Base-by-base conservation (phyloP, 92 coral and sea anemone species). In the Parazoanthus darwini region DNA sequence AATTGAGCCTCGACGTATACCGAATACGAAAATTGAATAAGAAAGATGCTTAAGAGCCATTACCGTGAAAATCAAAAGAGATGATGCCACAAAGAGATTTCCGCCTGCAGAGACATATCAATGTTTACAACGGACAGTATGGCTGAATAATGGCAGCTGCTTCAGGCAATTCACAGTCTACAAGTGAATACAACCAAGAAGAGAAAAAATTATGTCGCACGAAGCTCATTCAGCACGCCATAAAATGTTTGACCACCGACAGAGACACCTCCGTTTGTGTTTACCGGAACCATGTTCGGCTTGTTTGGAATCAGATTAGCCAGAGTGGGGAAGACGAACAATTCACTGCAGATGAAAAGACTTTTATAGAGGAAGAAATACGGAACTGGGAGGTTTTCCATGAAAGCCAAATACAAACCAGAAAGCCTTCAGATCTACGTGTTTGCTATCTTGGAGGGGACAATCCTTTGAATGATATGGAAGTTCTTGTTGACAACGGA, bases 381-480 rank as follows among this genome's bases (percentile, higher is more conserved):
- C 0, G 10, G 43, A 15, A 73, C 22, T 90, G 92, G 92, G 80
- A 86, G 26, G 2, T 0, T 22, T 86, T 86, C n/a, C 85, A 81
- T 35, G 85, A 86, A 33, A 86, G 80, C 80, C 56, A 74, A 25
- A 7, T 81, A 10, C 88, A 86, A 50, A 59, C 33, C 29, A 90
- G 59, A 81, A 86, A 43, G 43, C 86, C 93, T 4, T 79, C 84
- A 68, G 88, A 88, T 15, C 87, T 91, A 3, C 87, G 79, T 18
- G 93, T 91, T 7, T 91, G 91, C 36, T 89, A 91, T 85, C 93
- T 91, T 0, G 85, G 68, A 7, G 93, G 93, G 56, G 85, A 88
- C n/a, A 74, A 91, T 39, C 91, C 89, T 8, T 38, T 73, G 3
- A 89, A 91, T 80, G 93, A 88, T 86, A 80, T 88, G 5, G 38